Percentiles rank a stretch among this genome's conserved stretches.
Evolutionary conservation across 2,888 invertebrate genomes (phyloP).

Genomic region (Liopterus haemorrhoidalis): DNA sequence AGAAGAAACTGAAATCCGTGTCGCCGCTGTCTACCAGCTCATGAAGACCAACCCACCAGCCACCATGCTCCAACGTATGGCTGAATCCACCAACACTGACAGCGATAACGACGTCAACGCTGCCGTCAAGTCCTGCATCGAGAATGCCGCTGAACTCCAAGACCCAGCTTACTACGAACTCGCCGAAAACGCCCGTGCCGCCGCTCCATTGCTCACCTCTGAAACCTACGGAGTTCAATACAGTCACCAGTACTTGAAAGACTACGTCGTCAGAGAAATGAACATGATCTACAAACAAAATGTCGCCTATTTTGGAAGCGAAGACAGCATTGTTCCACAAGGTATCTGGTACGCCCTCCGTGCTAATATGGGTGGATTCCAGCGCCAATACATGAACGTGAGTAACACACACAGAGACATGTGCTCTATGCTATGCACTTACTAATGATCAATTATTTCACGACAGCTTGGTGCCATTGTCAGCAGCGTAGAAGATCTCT

Average conservation of each 20-base stretch:
- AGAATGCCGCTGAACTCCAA: constrained; percentile 50
- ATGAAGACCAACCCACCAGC: constrained; percentile 56
- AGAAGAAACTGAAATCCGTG: constrained; percentile 60
- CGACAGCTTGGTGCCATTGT: constrained; percentile 39
- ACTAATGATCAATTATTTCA: constrained; percentile 8
- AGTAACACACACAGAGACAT: constrained; percentile 29
- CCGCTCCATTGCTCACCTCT: constrained; percentile 41
- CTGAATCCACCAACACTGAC: constrained; percentile 60
- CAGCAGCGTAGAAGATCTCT: constrained; percentile 46
- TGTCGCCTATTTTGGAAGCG: constrained; percentile 50
- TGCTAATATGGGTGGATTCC: constrained; percentile 42
- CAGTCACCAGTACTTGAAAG: constrained; percentile 47
- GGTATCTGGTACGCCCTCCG: constrained; percentile 36
- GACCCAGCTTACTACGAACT: constrained; percentile 46
- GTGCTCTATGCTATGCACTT: not conserved
- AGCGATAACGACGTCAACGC: constrained; percentile 58
- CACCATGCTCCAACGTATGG: constrained; percentile 64
- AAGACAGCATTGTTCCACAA: constrained; percentile 53
- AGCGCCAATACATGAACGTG: constrained; percentile 34
- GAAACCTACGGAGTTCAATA: constrained; percentile 47
- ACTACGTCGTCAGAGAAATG: constrained; percentile 44
- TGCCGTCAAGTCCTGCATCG: constrained; percentile 59
- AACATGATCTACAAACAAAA: constrained; percentile 46
- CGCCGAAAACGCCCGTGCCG: constrained; percentile 44
- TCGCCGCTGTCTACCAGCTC: constrained; percentile 56